Evolutionary conservation across 2,113 vertebrate genomes (phyloP), one percentile per base, ranked within the genome.

Genomic region (Ictalurus punctatus): DNA sequence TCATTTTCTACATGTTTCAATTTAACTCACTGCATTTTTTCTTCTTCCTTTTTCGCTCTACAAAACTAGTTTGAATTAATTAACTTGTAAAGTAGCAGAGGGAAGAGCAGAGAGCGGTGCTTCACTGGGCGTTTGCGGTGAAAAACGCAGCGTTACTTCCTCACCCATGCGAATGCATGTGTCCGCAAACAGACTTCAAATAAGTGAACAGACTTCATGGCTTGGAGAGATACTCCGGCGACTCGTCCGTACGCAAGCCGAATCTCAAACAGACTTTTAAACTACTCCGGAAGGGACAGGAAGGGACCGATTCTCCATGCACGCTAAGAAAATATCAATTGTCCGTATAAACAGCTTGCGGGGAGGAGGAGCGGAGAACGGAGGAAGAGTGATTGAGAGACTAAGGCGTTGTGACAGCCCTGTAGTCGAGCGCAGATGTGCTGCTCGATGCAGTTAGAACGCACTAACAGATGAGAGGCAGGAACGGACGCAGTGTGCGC

Each of bases 331-430:
- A 91, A 91, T 88, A 91, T 59, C 79, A 87, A 88, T 89, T 87
- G 86, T 83, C 23, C 65, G 73, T 59, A 34, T 87, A 90, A 84
- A 87, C 58, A 84, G 73, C 67, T 58, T 85, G 88, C 19, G 59
- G 25, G 44, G 85, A 61, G 63, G 30, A 78, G 84, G 83, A 84
- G 74, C 73, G 61, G 71, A 25, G 69, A 30, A 65, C 9, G 40
- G 90, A 89, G 17, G 87, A 87, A 92, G 89, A 92, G 83, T 86
- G 87, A 93, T 87, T 85, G 79, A 82, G 86, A 91, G 87, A 91
- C 89, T 92, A 92, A 94, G 91, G 91, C 91, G 87, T 84, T 92
- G 88, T 93, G 94, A 95, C 94, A 94, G 93, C 86, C 17, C 59
- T n/a, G 44, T n/a, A 86, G 90, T 90, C 90, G 92, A 90, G 88